Percentiles rank a stretch among this genome's conserved stretches.
Evolutionary conservation across 2,888 invertebrate species (phyloP).

Genomic region (Megalurothrips usitatus): DNA sequence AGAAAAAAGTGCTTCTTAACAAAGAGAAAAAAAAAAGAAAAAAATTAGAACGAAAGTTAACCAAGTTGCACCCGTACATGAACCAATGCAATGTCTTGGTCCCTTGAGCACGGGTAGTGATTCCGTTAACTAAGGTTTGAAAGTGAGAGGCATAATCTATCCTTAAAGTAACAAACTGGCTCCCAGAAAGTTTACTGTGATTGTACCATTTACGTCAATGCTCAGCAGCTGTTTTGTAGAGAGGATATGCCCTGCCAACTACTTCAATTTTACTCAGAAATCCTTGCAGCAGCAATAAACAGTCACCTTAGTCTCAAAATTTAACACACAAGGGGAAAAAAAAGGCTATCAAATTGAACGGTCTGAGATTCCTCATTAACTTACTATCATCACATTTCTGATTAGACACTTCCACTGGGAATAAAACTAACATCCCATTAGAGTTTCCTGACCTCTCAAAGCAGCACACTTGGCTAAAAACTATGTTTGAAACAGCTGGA

Average conservation of each 20-base stretch:
- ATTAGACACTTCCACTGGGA: not conserved
- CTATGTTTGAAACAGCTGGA: no score
- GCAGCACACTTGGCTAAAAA: no score
- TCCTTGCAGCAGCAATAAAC: not conserved
- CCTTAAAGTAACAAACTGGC: no score
- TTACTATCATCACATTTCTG: not conserved
- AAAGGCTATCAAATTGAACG: not conserved
- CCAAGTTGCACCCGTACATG: constrained; percentile 21
- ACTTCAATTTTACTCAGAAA: no score
- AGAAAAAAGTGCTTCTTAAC: not conserved
- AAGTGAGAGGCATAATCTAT: no score
- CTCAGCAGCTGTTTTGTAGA: no score
- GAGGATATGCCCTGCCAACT: no score
- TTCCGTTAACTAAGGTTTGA: not conserved
- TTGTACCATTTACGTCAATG: no score
- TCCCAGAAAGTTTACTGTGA: no score
- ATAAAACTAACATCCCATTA: not conserved
- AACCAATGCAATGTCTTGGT: constrained; percentile 18
- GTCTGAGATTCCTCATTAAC: not conserved
- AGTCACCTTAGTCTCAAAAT: not conserved
- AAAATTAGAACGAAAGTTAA: not conserved
- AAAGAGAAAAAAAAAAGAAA: not conserved
- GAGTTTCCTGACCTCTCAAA: no score
- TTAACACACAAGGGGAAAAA: not conserved
- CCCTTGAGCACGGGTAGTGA: not conserved